Conservation (phyloP, 2,797 vertebrate species). For the Apogon hyalosoma region DNA sequence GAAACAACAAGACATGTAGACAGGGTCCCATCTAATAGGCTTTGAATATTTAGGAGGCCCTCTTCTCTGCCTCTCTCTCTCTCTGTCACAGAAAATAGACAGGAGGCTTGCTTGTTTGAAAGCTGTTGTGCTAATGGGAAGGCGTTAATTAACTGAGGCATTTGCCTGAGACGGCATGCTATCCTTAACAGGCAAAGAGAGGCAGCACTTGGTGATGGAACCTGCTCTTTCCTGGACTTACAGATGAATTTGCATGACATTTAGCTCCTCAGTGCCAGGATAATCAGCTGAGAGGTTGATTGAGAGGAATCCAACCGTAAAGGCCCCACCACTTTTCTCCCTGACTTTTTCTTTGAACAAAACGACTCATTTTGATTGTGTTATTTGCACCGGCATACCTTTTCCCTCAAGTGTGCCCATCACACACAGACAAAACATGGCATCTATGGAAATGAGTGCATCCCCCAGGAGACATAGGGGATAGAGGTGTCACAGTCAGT, state of each 20-base stretch:
- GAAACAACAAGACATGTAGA: conserved; percentile 75
- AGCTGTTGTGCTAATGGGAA: conserved; percentile 81
- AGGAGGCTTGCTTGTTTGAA: conserved; percentile 81
- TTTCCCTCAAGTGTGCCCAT: conserved; percentile 60
- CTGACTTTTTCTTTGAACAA: conserved; percentile 52
- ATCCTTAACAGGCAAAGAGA: conserved; percentile 72
- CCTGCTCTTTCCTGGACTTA: conserved; percentile 67
- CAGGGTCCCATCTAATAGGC: conserved; percentile 77
- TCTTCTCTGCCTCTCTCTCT: conserved; percentile 10
- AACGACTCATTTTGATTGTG: conserved; percentile 64
- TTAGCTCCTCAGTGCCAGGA: conserved; percentile 62
- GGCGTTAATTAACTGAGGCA: conserved; percentile 87
- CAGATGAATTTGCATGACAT: conserved; percentile 73
- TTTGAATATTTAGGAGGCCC: conserved; percentile 79
- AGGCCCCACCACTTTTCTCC: conserved; percentile 48
- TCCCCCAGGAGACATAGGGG: conserved; percentile 58
- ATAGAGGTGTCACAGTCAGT: conserved; percentile 76
- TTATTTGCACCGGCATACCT: conserved; percentile 62
- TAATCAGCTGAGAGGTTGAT: conserved; percentile 73
- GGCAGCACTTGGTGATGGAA: conserved; percentile 59
- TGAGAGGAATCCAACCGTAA: conserved; percentile 67
- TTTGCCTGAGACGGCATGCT: conserved; percentile 84
- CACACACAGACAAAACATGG: conserved; percentile 56
- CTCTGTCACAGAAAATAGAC: conserved; percentile 62
- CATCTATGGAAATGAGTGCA: conserved; percentile 71